A percentile compares a stretch with the other conserved stretches of the same genome.
Evolutionary conservation across 2,888 invertebrate genomes (phyloP).

Genomic region (Spilosoma lubricipeda): DNA sequence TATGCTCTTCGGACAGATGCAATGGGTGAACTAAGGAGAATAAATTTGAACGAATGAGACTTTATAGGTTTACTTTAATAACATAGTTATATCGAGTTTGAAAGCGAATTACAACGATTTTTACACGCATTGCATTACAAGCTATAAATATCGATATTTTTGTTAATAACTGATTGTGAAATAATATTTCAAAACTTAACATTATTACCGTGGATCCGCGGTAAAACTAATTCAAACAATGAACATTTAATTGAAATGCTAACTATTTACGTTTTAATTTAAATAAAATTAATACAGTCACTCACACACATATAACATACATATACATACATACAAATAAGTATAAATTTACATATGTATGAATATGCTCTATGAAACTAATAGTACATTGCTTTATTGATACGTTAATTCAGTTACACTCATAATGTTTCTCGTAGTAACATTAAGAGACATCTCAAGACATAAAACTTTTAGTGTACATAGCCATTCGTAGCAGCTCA

Average conservation of each 20-base stretch:
- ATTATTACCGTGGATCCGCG: not conserved
- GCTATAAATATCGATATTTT: not conserved
- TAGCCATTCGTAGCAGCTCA: slow-evolving; percentile 39
- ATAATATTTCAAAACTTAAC: not conserved
- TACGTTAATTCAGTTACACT: slow-evolving; percentile 10
- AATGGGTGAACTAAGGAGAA: not conserved
- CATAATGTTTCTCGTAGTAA: slow-evolving; percentile 25
- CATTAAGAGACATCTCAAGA: slow-evolving; percentile 32
- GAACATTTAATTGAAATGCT: not conserved
- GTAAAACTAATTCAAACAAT: not conserved
- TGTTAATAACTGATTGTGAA: not conserved
- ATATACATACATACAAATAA: not conserved
- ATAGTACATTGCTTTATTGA: slow-evolving; percentile 11
- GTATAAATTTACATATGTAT: not conserved
- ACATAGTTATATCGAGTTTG: not conserved
- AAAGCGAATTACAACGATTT: not conserved
- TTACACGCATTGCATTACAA: no score
- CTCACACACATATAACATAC: not conserved
- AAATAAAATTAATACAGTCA: not conserved
- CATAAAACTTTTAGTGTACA: slow-evolving; percentile 46
- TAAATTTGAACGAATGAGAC: not conserved
- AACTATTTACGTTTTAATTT: not conserved
- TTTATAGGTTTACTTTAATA: not conserved
- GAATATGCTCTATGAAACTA: not conserved
- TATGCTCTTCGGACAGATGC: slow-evolving; percentile 2